These are phyloP conservation scores for Glaucidium brasilianum DNA, from an alignment of 2,113 vertebrate genomes.

Conservation along the genomic window DNA sequence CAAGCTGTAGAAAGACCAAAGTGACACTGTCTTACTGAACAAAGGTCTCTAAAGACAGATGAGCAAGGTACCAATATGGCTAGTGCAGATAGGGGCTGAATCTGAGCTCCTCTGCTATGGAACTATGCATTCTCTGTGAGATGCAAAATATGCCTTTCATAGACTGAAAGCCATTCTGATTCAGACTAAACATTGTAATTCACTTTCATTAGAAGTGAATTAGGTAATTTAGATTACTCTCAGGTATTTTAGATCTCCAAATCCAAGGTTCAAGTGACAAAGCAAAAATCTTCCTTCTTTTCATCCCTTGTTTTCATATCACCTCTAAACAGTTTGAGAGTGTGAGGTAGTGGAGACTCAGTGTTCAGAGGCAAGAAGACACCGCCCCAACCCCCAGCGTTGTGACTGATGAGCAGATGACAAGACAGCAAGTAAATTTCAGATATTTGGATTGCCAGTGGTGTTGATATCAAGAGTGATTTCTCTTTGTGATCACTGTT, in stretches of 20 bases:
- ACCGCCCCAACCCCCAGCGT: accelerated
- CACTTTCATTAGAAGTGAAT: not conserved
- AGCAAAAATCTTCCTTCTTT: not conserved
- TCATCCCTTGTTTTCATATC: not conserved
- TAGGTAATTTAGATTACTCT: not conserved
- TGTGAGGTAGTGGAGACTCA: not conserved
- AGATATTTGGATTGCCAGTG: not conserved
- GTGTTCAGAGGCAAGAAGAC: not conserved
- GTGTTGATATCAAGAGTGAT: not conserved
- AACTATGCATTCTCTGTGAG: not conserved
- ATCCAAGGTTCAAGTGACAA: not conserved
- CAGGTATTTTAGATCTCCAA: not conserved
- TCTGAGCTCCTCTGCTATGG: not conserved
- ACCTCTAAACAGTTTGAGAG: not conserved
- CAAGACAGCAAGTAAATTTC: not conserved
- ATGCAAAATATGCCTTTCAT: not conserved
- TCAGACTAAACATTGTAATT: not conserved
- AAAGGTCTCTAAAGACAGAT: not conserved
- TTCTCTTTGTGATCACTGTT: not conserved
- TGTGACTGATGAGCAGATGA: not conserved
- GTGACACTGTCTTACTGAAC: not conserved
- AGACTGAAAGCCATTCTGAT: not conserved
- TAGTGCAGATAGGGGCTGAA: not conserved
- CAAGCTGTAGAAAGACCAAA: not conserved
- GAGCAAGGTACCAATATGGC: not conserved